A percentile compares a stretch with the other conserved stretches of the same genome.
Conservation (phyloP, 1,140 invertebrate genomes). For the Drosophila nannoptera region DNA sequence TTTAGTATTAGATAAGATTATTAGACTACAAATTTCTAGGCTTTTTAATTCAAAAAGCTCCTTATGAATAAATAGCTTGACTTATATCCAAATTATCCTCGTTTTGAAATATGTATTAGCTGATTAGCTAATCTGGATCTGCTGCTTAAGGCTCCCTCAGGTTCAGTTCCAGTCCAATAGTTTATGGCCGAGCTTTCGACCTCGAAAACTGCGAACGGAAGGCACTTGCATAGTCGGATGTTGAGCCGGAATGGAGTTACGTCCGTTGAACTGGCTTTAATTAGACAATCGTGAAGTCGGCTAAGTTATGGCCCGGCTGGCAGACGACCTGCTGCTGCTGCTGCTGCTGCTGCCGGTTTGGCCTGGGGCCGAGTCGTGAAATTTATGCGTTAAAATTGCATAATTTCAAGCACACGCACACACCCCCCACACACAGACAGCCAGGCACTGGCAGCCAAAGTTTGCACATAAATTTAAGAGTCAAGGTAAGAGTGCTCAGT, state of each 20-base stretch:
- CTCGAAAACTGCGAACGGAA: slow-evolving; percentile 14
- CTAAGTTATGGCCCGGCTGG: slow-evolving; percentile 41
- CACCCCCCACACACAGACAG: slow-evolving; percentile 18
- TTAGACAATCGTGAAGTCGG: slow-evolving; percentile 64
- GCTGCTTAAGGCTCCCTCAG: neutral
- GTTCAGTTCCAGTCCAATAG: slow-evolving; percentile 34
- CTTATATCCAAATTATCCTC: neutral
- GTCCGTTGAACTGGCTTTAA: slow-evolving; percentile 67
- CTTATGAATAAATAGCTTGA: neutral
- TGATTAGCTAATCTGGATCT: neutral
- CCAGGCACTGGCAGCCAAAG: slow-evolving; percentile 37
- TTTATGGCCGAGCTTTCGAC: slow-evolving; percentile 1
- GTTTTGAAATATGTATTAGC: too few species aligned
- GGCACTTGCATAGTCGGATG: slow-evolving; percentile 25
- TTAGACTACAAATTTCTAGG: too few species aligned
- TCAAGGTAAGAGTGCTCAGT: slow-evolving; percentile 71
- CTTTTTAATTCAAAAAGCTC: neutral
- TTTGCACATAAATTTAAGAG: slow-evolving; percentile 72
- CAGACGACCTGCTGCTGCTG: slow-evolving; percentile 8
- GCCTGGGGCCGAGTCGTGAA: slow-evolving; percentile 57
- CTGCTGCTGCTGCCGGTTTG: slow-evolving; percentile 18
- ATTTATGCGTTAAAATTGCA: slow-evolving; percentile 77
- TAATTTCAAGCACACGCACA: slow-evolving; percentile 53
- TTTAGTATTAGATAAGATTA: too few species aligned
- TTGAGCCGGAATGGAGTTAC: slow-evolving; percentile 46